Conservation (phyloP, 2,797 vertebrate species). For the Enteromius trimaculatus region DNA sequence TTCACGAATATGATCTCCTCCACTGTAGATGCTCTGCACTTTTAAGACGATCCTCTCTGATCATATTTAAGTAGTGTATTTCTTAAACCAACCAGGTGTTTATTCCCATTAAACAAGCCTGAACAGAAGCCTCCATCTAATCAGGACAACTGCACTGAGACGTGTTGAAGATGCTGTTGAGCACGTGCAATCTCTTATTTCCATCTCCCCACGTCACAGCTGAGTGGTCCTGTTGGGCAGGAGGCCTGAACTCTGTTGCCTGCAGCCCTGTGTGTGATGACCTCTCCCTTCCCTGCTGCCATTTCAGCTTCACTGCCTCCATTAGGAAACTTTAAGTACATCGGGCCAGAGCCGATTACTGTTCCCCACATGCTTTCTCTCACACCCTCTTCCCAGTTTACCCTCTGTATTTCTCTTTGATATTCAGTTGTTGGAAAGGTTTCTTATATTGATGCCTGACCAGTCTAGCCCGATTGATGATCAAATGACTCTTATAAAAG, state of each 20-base stretch:
- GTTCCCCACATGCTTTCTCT: slow-evolving; percentile 53
- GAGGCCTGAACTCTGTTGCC: slow-evolving; percentile 36
- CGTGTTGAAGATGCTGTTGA: slow-evolving; percentile 19
- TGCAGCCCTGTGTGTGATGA: slow-evolving; percentile 73
- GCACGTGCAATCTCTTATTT: slow-evolving; percentile 12
- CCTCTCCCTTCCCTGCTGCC: slow-evolving; percentile 76
- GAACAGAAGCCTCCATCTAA: slow-evolving; percentile 1
- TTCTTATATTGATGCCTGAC: slow-evolving; percentile 16
- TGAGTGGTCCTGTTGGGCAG: slow-evolving; percentile 57
- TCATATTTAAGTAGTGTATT: neutral
- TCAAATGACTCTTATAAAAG: neutral
- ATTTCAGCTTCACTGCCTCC: slow-evolving; percentile 79
- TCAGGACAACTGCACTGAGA: neutral
- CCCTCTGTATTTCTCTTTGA: neutral
- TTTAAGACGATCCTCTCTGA: slow-evolving; percentile 1
- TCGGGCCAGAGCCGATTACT: slow-evolving; percentile 55
- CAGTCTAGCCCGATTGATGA: neutral
- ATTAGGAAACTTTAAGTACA: slow-evolving; percentile 77
- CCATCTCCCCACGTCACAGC: slow-evolving; percentile 49
- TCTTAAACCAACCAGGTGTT: slow-evolving; percentile 19
- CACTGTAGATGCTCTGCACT: neutral
- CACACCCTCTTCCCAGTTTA: neutral
- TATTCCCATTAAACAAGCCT: neutral
- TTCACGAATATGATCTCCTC: neutral
- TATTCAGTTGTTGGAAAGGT: slow-evolving; percentile 41